Evolutionary conservation across 2,113 vertebrate species (phyloP).

Genomic region (Empidonax alnorum): DNA sequence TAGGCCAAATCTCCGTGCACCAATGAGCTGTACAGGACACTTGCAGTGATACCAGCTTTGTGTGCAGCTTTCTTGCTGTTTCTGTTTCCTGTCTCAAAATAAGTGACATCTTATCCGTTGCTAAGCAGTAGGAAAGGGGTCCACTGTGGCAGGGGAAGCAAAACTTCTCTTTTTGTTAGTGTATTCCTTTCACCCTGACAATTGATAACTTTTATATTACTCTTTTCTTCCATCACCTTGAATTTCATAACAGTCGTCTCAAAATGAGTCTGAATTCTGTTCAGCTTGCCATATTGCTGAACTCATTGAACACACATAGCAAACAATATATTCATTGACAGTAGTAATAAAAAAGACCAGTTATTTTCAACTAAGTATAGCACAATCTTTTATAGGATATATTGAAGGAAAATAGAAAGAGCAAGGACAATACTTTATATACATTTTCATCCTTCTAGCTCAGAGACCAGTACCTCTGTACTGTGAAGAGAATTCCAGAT

Average conservation of each 20-base stretch:
- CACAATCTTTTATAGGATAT: not conserved
- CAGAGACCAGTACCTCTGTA: not conserved
- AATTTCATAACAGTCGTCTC: not conserved
- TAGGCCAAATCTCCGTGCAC: constrained; percentile 49
- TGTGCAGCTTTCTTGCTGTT: constrained; percentile 64
- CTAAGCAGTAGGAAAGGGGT: constrained; percentile 41
- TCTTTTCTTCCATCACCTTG: not conserved
- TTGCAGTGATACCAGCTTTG: constrained; percentile 64
- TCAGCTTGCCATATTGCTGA: not conserved
- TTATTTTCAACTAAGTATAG: not conserved
- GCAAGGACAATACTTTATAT: not conserved
- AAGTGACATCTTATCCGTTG: constrained; percentile 59
- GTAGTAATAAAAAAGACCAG: not conserved
- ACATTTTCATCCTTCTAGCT: not conserved
- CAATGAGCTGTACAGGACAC: constrained; percentile 61
- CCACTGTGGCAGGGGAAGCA: not conserved
- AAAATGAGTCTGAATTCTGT: not conserved
- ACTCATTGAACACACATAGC: not conserved
- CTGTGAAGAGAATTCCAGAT: not conserved
- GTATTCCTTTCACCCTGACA: not conserved
- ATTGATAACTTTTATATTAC: not conserved
- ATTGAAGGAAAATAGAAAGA: not conserved
- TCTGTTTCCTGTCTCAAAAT: constrained; percentile 68
- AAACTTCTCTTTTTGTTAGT: constrained; percentile 25
- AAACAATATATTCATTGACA: not conserved